A percentile compares a stretch with the other conserved stretches of the same genome.
Evolutionary conservation across 1,140 invertebrate genomes (phyloP).

Genomic region (Mamestra configurata): DNA sequence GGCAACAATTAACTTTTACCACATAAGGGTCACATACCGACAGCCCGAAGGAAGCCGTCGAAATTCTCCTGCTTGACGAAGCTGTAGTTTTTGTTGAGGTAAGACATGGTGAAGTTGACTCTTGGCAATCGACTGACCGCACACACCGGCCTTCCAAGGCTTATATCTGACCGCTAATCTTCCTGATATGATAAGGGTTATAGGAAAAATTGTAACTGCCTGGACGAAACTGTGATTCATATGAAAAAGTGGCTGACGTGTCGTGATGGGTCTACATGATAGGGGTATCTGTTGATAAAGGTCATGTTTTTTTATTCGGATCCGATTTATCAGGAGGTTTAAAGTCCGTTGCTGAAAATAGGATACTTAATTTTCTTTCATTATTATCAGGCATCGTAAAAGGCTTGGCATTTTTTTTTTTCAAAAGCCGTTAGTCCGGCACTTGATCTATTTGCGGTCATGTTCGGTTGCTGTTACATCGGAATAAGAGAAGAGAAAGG

Average conservation of each 20-base stretch:
- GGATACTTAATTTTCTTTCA: too few relatives aligned
- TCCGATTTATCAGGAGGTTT: too few relatives aligned
- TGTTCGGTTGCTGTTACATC: too few relatives aligned
- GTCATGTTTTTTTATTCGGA: too few relatives aligned
- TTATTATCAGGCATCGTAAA: too few relatives aligned
- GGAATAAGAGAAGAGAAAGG: too few relatives aligned
- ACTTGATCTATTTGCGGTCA: too few relatives aligned
- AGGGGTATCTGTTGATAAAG: too few relatives aligned
- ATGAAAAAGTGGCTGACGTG: not conserved
- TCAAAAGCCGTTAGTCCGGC: too few relatives aligned
- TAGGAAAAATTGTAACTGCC: not conserved
- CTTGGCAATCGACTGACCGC: not conserved
- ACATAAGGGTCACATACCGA: conserved; percentile 33
- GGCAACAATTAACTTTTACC: not conserved
- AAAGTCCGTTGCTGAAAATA: too few relatives aligned
- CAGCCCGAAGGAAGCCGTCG: conserved; percentile 29
- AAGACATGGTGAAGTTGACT: conserved; percentile 32
- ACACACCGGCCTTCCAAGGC: not conserved
- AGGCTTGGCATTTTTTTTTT: too few relatives aligned
- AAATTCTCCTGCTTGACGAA: conserved; percentile 51
- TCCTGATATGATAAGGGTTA: not conserved
- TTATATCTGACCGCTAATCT: conserved; percentile 16
- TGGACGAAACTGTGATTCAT: not conserved
- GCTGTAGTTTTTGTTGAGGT: conserved; percentile 43
- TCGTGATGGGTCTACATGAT: too few relatives aligned